These are phyloP conservation scores for Lochmaea crataegi DNA, from an alignment of 2,888 invertebrate species.

Conservation along the genomic window DNA sequence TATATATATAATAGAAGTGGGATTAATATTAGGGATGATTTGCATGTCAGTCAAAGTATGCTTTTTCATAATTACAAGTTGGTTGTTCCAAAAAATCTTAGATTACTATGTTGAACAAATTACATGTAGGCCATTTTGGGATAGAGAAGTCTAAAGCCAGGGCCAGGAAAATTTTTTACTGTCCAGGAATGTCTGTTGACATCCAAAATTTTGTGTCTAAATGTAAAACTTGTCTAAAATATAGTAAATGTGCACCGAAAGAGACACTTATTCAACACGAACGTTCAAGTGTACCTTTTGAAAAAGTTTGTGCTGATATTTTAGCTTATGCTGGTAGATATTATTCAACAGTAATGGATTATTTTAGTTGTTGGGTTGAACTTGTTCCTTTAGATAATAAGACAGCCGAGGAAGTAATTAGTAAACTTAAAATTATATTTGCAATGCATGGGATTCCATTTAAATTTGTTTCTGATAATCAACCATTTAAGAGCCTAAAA, in stretches of 20 bases:
- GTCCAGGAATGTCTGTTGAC: conserved; percentile 53
- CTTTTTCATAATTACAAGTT: conserved; percentile 25
- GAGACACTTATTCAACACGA: conserved; percentile 43
- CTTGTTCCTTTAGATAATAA: conserved; percentile 10
- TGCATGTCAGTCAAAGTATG: conserved; percentile 18
- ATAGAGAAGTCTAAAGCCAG: conserved; percentile 53
- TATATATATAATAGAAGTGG: too few relatives aligned
- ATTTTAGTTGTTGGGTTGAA: conserved; percentile 40
- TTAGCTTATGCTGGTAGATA: too few relatives aligned
- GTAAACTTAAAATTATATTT: conserved; percentile 42
- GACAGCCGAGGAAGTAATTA: conserved; percentile 15
- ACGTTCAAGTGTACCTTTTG: conserved; percentile 39
- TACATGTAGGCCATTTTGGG: conserved; percentile 56
- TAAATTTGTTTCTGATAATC: conserved; percentile 44
- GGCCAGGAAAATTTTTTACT: conserved; percentile 53
- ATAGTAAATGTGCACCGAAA: conserved; percentile 35
- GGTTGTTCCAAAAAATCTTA: conserved; percentile 35
- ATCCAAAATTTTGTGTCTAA: conserved; percentile 46
- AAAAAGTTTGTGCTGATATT: conserved; percentile 30
- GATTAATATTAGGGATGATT: conserved; percentile 10
- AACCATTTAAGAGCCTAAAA: conserved; percentile 37
- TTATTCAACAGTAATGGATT: conserved; percentile 42
- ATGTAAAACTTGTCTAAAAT: conserved; percentile 35
- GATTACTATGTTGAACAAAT: conserved; percentile 43
- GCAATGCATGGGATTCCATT: conserved; percentile 38